A percentile compares a stretch with the other conserved stretches of the same genome.
These are phyloP conservation scores for Heliconius cydno DNA, from an alignment of 2,888 invertebrate species.

Conservation along the genomic window DNA sequence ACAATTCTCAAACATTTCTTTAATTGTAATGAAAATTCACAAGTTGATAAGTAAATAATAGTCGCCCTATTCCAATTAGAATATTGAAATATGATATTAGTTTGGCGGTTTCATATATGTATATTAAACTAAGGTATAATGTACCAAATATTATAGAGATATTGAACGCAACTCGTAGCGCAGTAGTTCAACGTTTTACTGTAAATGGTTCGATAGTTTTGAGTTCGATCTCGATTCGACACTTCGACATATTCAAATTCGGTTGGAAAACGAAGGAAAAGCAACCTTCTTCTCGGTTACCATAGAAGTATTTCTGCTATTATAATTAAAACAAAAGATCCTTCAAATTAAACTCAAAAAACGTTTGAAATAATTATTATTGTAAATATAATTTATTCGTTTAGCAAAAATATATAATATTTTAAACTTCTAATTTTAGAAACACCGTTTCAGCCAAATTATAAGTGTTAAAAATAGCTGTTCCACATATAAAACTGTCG, in stretches of 20 bases:
- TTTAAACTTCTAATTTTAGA: slow-evolving; percentile 8
- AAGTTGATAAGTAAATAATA: background rate
- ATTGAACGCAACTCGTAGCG: no score
- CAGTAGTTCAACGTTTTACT: no score
- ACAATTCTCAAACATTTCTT: background rate
- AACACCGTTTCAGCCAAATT: slow-evolving; percentile 43
- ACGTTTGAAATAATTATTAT: background rate
- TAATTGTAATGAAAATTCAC: background rate
- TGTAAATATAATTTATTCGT: background rate
- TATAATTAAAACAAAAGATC: no score
- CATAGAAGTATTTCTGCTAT: no score
- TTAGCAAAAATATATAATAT: background rate
- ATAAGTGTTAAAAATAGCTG: slow-evolving; percentile 64
- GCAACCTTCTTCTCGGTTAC: background rate
- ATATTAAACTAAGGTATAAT: background rate
- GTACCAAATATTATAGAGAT: no score
- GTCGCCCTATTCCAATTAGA: background rate
- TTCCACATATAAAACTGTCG: slow-evolving; percentile 68
- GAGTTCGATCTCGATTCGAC: no score
- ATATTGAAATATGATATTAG: slow-evolving; percentile 6
- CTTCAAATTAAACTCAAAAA: no score
- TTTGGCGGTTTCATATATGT: background rate
- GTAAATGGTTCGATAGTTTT: no score
- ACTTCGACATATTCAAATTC: no score
- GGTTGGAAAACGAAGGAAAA: background rate